Evolutionary conservation across 1,140 invertebrate genomes (phyloP), one percentile per base, ranked within the genome.

Genomic region (Acyrthosiphon pisum): DNA sequence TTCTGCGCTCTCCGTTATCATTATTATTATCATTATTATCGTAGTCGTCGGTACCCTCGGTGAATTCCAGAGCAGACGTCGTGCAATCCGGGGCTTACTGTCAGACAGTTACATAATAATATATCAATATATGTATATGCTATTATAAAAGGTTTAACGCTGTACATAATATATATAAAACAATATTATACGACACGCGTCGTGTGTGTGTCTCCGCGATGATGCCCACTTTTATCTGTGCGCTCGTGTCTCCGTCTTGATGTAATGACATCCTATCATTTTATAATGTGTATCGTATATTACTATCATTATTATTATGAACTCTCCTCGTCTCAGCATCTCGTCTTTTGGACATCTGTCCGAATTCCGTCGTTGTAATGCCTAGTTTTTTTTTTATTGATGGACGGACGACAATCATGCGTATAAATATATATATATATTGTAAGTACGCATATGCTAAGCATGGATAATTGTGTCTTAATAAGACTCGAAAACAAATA

Each of bases 11-110:
- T n/a, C 60, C 14, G 14, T 76, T 76, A 76, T 35, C 60, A 76
- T 76, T n/a, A 76, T 35, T 76, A 76, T 76, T 76, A 76, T 35
- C 60, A 76, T 76, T n/a, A 76, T 35, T 76, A 76, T 76, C 60
- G 60, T n/a, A n/a, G 0, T 20, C n/a, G 60, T 30, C 26, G 30
- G 83, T 23, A 11, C 4, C 44, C 60, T 46, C 26, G 0, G 37
- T n/a, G n/a, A 91, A n/a, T 48, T 84, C 44, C 14, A 18, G 4
- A 4, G 14, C 68, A 53, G 48, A 56, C 35, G 44, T 84, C 48
- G 26, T 35, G 8, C 76, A 81, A 92, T 92, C 90, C 76, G 91
- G 91, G 53, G 91, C 91, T 92, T 92, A 92, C 76, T 92, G 91
- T 92, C 91, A 84, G 9, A 76, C 14, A 76, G 60, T 76, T 76